A percentile compares a stretch with the other conserved stretches of the same genome.
These are phyloP conservation scores for Cotesia vestalis DNA, from an alignment of 1,140 invertebrate genomes.

Conservation along the genomic window DNA sequence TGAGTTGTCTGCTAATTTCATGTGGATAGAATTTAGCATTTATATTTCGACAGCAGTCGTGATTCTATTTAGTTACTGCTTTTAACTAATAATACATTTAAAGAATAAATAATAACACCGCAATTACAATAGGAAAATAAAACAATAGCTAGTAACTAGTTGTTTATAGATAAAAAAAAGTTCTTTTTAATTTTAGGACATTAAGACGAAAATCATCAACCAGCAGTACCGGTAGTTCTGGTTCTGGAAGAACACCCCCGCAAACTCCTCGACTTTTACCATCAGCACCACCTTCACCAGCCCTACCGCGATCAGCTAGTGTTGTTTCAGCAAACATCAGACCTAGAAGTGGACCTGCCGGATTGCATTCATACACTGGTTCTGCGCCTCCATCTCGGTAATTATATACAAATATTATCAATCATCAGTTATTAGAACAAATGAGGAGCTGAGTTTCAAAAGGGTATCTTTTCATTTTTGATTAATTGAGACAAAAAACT, in stretches of 20 bases:
- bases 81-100: too few species aligned
- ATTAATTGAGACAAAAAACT: too few species aligned
- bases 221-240: conserved; percentile 65
- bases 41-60: too few species aligned
- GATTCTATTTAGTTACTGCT: too few species aligned
- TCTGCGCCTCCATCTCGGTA: conserved; percentile 54
- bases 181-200: conserved; percentile 46
- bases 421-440: not conserved
- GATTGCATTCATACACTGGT: conserved; percentile 78
- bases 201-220: conserved; percentile 65
- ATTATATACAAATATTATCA: conserved; percentile 15
- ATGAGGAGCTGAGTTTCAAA: too few species aligned
- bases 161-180: too few species aligned
- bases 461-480: too few species aligned
- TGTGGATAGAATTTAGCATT: too few species aligned
- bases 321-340: conserved; percentile 67
- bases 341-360: conserved; percentile 76
- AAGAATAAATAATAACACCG: too few species aligned
- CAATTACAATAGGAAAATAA: too few species aligned
- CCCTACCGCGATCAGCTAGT: conserved; percentile 66
- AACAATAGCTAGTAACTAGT: too few species aligned
- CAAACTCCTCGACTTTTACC: conserved; percentile 64
- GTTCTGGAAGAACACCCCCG: conserved; percentile 68
- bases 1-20: too few species aligned
- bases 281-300: conserved; percentile 63